Percentiles rank a stretch among this genome's conserved stretches.
These are phyloP conservation scores for Plectropomus leopardus DNA, from an alignment of 2,113 vertebrate genomes.

Conservation along the genomic window DNA sequence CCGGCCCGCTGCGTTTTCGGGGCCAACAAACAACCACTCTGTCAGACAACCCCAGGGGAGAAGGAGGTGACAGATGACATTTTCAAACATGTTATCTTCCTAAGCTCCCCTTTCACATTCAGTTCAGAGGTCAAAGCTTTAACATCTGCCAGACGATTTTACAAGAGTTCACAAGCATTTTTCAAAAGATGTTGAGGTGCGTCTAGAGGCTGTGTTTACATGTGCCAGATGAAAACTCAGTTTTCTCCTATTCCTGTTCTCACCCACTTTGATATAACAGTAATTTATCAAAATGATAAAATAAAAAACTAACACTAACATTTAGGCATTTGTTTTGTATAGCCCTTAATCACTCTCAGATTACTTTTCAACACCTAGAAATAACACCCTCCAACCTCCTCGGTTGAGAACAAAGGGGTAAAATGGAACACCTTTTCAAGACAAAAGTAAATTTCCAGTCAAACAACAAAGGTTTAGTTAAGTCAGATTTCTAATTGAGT, in stretches of 20 bases:
- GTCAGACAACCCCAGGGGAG: slow-evolving; percentile 49
- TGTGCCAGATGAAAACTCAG: neutral
- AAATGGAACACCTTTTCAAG: neutral
- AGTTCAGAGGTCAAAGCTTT: slow-evolving; percentile 58
- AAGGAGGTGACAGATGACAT: slow-evolving; percentile 72
- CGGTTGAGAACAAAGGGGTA: neutral
- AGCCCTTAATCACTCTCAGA: neutral
- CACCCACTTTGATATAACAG: neutral
- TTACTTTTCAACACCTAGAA: neutral
- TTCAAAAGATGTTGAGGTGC: slow-evolving; percentile 4
- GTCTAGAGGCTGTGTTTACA: slow-evolving; percentile 2
- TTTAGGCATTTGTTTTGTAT: neutral
- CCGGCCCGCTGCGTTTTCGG: slow-evolving; percentile 17
- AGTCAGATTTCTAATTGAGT: neutral
- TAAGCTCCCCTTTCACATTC: slow-evolving; percentile 58
- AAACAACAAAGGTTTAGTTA: neutral
- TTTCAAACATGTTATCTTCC: slow-evolving; percentile 66
- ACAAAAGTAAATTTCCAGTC: neutral
- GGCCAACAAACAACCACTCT: slow-evolving; percentile 37
- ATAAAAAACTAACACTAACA: too few relatives aligned
- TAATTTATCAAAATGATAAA: neutral
- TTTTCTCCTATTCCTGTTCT: neutral
- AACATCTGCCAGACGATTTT: slow-evolving; percentile 54
- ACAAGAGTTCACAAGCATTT: slow-evolving; percentile 15
- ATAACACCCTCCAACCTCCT: neutral